Conservation (phyloP, 2,797 vertebrate genomes). For the Rhincodon typus region DNA sequence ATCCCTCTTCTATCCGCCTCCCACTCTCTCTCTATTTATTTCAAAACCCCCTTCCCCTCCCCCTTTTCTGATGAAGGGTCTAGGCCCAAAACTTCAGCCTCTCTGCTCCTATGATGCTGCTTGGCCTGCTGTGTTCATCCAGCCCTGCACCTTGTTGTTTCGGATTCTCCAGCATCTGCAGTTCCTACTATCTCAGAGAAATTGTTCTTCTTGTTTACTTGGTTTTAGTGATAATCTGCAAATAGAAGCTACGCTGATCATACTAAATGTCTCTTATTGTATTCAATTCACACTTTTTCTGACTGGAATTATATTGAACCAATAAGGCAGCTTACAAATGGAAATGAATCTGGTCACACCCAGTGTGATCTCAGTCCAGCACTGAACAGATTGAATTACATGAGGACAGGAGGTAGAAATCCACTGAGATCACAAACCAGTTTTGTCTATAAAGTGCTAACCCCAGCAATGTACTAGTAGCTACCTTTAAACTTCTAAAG, state of each 20-base stretch:
- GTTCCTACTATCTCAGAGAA: not conserved
- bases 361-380: not conserved
- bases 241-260: not conserved
- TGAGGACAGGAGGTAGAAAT: not conserved
- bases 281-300: not conserved
- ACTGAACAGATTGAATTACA: not conserved
- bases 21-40: no score
- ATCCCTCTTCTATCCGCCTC: no score
- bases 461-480: not conserved
- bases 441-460: not conserved
- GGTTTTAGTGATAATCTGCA: not conserved
- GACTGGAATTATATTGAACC: not conserved
- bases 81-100: no score
- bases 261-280: not conserved
- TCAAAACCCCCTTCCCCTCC: no score
- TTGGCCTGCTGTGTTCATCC: no score
- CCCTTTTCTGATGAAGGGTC: no score
- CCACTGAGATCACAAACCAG: not conserved
- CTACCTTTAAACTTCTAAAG: not conserved
- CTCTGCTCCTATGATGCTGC: no score
- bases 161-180: no score
- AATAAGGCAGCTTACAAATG: not conserved
- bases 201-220: not conserved
- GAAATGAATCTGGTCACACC: not conserved
- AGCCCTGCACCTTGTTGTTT: no score